phyloP scores from a whole-genome alignment of 2,888 invertebrate genomes.

The Andrena bucephala region DNA sequence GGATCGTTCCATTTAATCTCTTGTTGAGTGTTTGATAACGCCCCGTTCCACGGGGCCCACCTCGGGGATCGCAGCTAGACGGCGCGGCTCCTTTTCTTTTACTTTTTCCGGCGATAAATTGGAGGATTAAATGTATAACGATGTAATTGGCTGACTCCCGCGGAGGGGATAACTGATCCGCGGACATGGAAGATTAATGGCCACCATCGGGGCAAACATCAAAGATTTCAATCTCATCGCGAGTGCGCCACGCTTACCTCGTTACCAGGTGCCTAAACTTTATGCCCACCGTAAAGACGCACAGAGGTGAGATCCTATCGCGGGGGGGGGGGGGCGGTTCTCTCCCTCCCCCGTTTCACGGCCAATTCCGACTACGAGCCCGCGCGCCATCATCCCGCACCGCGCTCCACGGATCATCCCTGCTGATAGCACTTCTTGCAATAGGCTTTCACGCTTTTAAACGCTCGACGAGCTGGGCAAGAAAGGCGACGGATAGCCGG shows the following conservation, averaged over 20 bases:
- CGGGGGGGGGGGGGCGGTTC: conserved; percentile 32
- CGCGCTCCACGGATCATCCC: conserved; percentile 53
- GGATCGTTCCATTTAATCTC: conserved; percentile 59
- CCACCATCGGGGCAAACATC: conserved; percentile 28
- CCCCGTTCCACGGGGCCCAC: conserved; percentile 8
- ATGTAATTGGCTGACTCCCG: conserved; percentile 34
- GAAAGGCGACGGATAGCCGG: conserved; percentile 25
- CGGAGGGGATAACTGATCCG: background rate
- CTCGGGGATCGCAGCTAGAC: conserved; percentile 19
- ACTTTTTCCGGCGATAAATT: conserved; percentile 24
- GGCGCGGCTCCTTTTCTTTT: conserved; percentile 7
- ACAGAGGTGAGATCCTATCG: conserved; percentile 54
- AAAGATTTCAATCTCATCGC: conserved; percentile 63
- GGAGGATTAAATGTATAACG: conserved; percentile 48
- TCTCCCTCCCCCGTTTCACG: conserved; percentile 42
- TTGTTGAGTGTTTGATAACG: conserved; percentile 55
- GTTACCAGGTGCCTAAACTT: conserved; percentile 65
- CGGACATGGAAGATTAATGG: conserved; percentile 23
- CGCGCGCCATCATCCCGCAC: conserved; percentile 23
- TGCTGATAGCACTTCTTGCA: conserved; percentile 52
- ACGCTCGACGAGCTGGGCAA: conserved; percentile 6
- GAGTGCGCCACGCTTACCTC: conserved; percentile 40
- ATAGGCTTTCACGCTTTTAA: conserved; percentile 48
- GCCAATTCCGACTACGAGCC: conserved; percentile 55
- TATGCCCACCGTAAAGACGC: conserved; percentile 60